A percentile compares a stretch with the other conserved stretches of the same genome.
phyloP scores from a whole-genome alignment of 1,140 invertebrate species.

The Ridgeia piscesae region DNA sequence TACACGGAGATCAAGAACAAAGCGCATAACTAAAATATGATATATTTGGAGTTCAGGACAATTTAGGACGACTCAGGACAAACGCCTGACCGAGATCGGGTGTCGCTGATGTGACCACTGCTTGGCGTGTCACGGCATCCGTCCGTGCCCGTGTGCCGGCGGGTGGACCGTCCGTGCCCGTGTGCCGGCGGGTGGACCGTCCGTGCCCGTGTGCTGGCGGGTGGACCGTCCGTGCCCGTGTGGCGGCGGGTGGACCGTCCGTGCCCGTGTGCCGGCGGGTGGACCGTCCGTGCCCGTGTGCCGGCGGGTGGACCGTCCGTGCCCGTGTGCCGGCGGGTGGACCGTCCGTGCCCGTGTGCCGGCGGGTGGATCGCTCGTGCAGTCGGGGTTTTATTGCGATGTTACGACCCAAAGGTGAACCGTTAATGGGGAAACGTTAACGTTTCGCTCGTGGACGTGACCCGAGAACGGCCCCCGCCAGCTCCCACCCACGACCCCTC shows the following conservation, averaged over 20 bases:
- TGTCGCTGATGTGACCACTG: neutral
- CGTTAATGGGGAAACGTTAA: neutral
- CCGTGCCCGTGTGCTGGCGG: neutral
- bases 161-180: neutral
- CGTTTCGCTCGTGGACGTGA: neutral
- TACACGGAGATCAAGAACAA: no score
- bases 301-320: neutral
- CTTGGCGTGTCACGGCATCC: neutral
- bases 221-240: neutral
- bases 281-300: neutral
- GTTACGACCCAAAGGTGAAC: neutral
- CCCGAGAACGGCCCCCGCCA: neutral
- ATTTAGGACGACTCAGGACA: neutral
- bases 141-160: neutral
- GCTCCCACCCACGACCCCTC: neutral
- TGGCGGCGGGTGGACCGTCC: neutral
- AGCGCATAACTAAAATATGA: no score
- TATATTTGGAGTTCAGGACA: no score
- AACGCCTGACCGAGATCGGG: neutral
- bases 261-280: neutral
- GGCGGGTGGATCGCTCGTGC: neutral
- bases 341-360: neutral
- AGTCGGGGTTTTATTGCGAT: neutral
- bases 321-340: neutral
- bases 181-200: neutral